These are phyloP conservation scores for Pterobdella sp. DNA, from an alignment of 2,888 invertebrate genomes.

Conservation along the genomic window DNA sequence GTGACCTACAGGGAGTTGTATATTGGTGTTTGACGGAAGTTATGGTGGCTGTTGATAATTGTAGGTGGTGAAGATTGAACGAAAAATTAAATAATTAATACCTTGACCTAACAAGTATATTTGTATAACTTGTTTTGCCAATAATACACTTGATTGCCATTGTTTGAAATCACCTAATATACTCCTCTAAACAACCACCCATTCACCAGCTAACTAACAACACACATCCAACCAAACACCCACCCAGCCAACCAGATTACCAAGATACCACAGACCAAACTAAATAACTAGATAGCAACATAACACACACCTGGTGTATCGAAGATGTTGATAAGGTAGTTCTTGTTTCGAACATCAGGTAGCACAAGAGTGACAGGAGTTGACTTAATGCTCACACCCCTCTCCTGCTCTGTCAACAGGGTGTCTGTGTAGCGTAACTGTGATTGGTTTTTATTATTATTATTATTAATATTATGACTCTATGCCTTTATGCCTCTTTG, in stretches of 20 bases:
- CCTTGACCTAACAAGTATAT: not conserved
- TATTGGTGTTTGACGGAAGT: not conserved
- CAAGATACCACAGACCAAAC: not conserved
- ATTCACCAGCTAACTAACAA: not conserved
- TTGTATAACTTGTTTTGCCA: not conserved
- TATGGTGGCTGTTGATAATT: not conserved
- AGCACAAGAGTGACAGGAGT: slow-evolving; percentile 87
- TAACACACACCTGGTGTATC: slow-evolving; percentile 74
- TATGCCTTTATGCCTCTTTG: too few relatives aligned
- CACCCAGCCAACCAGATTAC: not conserved
- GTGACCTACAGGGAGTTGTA: slow-evolving; percentile 60
- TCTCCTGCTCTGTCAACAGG: slow-evolving; percentile 81
- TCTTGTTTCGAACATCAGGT: slow-evolving; percentile 87
- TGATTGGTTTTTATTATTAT: slow-evolving; percentile 33
- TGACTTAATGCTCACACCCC: slow-evolving; percentile 93
- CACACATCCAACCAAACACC: not conserved
- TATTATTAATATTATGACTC: too few relatives aligned
- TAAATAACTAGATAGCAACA: not conserved
- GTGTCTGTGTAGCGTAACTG: slow-evolving; percentile 83
- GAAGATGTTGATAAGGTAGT: slow-evolving; percentile 90
- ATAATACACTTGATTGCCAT: not conserved
- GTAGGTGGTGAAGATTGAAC: not conserved
- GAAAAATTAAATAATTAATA: too few relatives aligned
- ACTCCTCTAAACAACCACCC: not conserved
- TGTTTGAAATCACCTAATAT: not conserved